Conservation (phyloP, 2,797 vertebrate species). For the Denticeps clupeoides region DNA sequence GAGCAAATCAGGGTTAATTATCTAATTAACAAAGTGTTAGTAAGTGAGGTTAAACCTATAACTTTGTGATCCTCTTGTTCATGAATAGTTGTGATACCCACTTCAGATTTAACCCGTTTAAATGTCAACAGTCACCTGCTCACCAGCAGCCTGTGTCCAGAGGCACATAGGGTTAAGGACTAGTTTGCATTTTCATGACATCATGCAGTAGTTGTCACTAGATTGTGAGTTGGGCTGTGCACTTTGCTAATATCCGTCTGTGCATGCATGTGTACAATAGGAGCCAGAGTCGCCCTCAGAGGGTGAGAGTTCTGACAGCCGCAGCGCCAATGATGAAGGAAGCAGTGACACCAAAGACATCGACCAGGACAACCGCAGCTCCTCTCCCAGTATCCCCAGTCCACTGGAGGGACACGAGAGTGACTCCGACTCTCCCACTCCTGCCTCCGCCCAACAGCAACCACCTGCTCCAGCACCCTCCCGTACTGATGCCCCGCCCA, state of each 20-base stretch:
- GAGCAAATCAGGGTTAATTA: no score
- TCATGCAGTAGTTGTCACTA: no score
- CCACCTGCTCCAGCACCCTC: conserved; percentile 35
- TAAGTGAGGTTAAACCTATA: no score
- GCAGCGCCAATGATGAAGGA: conserved; percentile 89
- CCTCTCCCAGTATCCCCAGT: conserved; percentile 93
- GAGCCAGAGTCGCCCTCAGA: conserved; percentile 78
- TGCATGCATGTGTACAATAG: conserved; percentile 52
- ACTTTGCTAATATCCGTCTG: neutral
- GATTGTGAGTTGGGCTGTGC: no score
- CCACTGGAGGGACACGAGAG: conserved; percentile 95
- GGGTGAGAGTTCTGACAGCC: conserved; percentile 82
- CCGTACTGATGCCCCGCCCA: conserved; percentile 38
- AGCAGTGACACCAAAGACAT: conserved; percentile 98
- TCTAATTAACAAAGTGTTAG: no score
- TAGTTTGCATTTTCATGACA: neutral
- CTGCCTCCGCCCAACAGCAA: conserved; percentile 61
- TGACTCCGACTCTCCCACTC: conserved; percentile 88
- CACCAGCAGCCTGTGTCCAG: no score
- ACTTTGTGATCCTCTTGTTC: no score
- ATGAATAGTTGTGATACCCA: no score
- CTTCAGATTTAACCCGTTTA: no score
- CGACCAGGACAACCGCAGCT: conserved; percentile 98
- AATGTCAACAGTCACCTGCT: no score
- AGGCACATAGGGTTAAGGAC: no score